phyloP scores from a whole-genome alignment of 1,140 invertebrate genomes.

The Colletes latitarsis region DNA sequence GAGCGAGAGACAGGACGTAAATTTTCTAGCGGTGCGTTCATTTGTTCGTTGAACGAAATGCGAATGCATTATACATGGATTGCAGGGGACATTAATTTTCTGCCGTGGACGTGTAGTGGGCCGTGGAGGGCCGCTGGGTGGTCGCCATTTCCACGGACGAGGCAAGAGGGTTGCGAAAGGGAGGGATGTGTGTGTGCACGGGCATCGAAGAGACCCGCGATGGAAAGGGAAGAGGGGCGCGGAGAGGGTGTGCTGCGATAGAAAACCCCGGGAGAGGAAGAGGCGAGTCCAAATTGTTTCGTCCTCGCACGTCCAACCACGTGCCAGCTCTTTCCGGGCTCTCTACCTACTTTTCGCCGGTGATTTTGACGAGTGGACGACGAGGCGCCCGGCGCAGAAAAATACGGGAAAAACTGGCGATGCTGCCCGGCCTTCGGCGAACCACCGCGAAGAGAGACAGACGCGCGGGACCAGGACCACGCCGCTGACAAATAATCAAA shows the following conservation, averaged over 20 bases:
- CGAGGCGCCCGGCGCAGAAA: constrained; percentile 19
- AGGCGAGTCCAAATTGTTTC: constrained; percentile 47
- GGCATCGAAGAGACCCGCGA: constrained; percentile 3
- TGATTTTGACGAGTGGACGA: constrained; percentile 78
- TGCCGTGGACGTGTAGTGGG: constrained; percentile 79
- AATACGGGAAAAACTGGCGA: too few species aligned
- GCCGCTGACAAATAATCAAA: constrained; percentile 49
- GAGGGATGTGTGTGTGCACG: constrained; percentile 12
- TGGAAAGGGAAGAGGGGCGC: neutral
- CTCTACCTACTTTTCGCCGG: constrained; percentile 63
- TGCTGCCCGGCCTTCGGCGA: too few species aligned
- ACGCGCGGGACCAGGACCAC: neutral
- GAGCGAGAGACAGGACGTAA: constrained; percentile 72
- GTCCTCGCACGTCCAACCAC: constrained; percentile 63
- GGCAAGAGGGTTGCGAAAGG: constrained; percentile 45
- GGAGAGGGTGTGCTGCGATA: neutral
- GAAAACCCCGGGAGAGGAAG: neutral
- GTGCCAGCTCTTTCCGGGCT: constrained; percentile 54
- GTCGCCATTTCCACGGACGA: constrained; percentile 50
- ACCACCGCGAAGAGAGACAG: too few species aligned
- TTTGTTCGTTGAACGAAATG: constrained; percentile 80
- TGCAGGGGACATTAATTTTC: constrained; percentile 82
- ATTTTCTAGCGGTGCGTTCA: constrained; percentile 80
- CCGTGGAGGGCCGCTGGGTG: constrained; percentile 63
- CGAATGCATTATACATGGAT: constrained; percentile 82